Evolutionary conservation across 30 jellyfish, hydroid and myxozoan genomes (phyloP).

Genomic region (Aurelia sp.): DNA sequence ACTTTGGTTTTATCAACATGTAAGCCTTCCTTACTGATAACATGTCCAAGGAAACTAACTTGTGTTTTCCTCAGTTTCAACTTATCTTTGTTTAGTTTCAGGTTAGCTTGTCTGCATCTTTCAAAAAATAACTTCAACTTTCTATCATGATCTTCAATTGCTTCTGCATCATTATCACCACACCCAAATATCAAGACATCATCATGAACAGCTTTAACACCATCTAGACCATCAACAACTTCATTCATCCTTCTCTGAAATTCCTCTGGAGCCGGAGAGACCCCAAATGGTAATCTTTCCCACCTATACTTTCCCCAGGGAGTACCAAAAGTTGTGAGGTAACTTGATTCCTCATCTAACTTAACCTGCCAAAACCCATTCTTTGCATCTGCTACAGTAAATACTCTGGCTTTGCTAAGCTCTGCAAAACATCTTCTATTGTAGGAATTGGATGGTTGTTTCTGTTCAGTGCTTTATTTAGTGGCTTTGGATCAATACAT

Average conservation of each 20-base stretch:
- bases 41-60: too few species aligned
- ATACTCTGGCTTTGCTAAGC: slow-evolving; percentile 22
- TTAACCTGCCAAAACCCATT: slow-evolving; percentile 35
- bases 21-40: too few species aligned
- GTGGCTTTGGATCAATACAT: too few species aligned
- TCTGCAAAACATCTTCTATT: slow-evolving; percentile 44
- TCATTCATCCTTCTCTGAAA: too few species aligned
- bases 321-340: too few species aligned
- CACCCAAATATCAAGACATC: neutral
- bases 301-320: too few species aligned
- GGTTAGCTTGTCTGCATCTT: slow-evolving; percentile 4
- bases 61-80: slow-evolving; percentile 18
- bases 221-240: too few species aligned
- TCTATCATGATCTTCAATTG: slow-evolving; percentile 36
- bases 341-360: slow-evolving; percentile 40
- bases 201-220: too few species aligned
- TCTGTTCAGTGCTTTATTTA: too few species aligned
- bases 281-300: too few species aligned
- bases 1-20: slow-evolving; percentile 13
- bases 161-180: neutral
- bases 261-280: too few species aligned
- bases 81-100: slow-evolving; percentile 23
- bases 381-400: slow-evolving; percentile 10
- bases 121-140: slow-evolving; percentile 8
- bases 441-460: slow-evolving; percentile 28